Percentiles rank a stretch among this genome's conserved stretches.
Evolutionary conservation across 2,888 invertebrate species (phyloP).

Genomic region (Agrotis exclamationis): DNA sequence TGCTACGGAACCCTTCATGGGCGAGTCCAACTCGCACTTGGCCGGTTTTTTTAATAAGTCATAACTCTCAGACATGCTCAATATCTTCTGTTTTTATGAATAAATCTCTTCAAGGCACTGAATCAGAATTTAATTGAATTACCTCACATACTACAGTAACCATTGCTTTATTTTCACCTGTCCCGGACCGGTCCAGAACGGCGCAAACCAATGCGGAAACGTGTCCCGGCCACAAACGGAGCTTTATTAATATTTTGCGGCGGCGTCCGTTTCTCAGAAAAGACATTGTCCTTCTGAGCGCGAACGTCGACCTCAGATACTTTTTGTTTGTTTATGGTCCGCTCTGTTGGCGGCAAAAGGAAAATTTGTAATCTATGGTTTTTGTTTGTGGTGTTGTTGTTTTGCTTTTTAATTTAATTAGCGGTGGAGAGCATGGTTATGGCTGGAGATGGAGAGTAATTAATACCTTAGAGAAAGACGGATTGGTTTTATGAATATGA

Average conservation of each 20-base stretch:
- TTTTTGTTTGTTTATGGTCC: slow-evolving; percentile 78
- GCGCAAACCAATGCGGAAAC: slow-evolving; percentile 74
- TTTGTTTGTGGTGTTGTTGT: slow-evolving; percentile 22
- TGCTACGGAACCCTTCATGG: no score
- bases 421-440: neutral
- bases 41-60: no score
- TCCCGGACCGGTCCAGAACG: slow-evolving; percentile 45
- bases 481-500: no score
- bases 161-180: slow-evolving; percentile 55
- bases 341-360: slow-evolving; percentile 53
- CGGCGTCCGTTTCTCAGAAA: slow-evolving; percentile 82
- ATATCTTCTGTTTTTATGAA: no score
- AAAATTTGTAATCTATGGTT: slow-evolving; percentile 63
- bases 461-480: no score
- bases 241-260: slow-evolving; percentile 80
- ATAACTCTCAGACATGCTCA: no score
- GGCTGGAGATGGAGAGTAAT: no score
- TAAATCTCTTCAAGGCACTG: neutral
- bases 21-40: no score
- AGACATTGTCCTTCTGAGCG: slow-evolving; percentile 83
- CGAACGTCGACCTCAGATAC: slow-evolving; percentile 78
- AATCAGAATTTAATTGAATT: slow-evolving; percentile 24
- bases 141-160: slow-evolving; percentile 22
- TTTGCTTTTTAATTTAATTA: slow-evolving; percentile 29
- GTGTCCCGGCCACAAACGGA: slow-evolving; percentile 64